phyloP scores from a whole-genome alignment of 53 echinoderm and acorn worm genomes.

The Luidia sarsii region DNA sequence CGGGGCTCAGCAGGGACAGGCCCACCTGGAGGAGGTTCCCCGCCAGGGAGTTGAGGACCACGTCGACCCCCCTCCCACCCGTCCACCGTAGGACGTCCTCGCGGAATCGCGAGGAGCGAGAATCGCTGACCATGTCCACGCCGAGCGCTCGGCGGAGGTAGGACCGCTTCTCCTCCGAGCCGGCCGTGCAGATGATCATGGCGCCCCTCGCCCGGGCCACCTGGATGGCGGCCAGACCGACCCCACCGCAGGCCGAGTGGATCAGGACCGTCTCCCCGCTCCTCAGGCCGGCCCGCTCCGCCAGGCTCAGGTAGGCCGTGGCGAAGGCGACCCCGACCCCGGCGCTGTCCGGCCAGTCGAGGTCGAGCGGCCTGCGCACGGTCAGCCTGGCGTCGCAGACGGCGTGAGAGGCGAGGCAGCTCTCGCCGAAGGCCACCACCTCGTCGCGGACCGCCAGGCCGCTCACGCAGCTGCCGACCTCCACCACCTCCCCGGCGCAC shows the following conservation, averaged over 20 bases:
- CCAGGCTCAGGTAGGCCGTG: slow-evolving; percentile 76
- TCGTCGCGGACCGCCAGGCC: slow-evolving; percentile 65
- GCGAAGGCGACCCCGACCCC: slow-evolving; percentile 71
- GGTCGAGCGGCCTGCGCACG: slow-evolving; percentile 67
- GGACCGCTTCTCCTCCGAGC: slow-evolving; percentile 39
- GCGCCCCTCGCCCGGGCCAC: slow-evolving; percentile 74
- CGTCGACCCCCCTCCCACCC: slow-evolving; percentile 71
- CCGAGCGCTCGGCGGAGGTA: slow-evolving; percentile 50
- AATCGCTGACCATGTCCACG: slow-evolving; percentile 54
- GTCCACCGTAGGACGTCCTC: slow-evolving; percentile 68
- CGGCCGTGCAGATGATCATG: slow-evolving; percentile 70
- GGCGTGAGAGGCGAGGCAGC: slow-evolving; percentile 77
- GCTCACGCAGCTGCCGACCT: slow-evolving; percentile 73
- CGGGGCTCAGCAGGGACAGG: slow-evolving; percentile 67
- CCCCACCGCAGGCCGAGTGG: slow-evolving; percentile 74
- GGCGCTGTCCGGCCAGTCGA: slow-evolving; percentile 63
- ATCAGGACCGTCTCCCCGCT: slow-evolving; percentile 79
- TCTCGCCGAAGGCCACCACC: slow-evolving; percentile 75
- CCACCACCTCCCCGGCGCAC: slow-evolving; percentile 73
- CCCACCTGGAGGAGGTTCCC: slow-evolving; percentile 76
- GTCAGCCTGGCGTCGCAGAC: slow-evolving; percentile 63
- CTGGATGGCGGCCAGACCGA: slow-evolving; percentile 81
- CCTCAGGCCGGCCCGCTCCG: slow-evolving; percentile 73
- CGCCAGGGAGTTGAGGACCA: slow-evolving; percentile 76
- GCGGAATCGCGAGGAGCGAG: slow-evolving; percentile 57